Percentiles rank a stretch among this genome's conserved stretches.
Evolutionary conservation across 2,113 vertebrate species (phyloP).

Genomic region (Pan troglodytes): DNA sequence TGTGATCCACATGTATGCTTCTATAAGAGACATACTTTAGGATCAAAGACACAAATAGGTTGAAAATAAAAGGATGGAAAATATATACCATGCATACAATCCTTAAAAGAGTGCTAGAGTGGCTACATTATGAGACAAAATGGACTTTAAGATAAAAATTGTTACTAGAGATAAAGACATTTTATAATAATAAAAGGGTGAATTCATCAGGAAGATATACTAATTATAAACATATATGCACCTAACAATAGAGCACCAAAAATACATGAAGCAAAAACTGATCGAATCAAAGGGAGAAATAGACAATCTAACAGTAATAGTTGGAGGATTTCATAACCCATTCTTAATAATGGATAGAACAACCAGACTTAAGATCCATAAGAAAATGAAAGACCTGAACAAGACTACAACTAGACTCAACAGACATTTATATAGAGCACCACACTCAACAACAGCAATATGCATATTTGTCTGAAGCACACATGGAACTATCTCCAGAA

Average conservation of each 20-base stretch:
- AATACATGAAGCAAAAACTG: not conserved
- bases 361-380: not conserved
- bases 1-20: not conserved
- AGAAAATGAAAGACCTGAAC: constrained; percentile 14
- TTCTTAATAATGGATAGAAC: not conserved
- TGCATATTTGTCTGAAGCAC: not conserved
- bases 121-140: not conserved
- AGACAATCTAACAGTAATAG: not conserved
- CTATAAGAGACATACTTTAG: not conserved
- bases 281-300: not conserved
- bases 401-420: not conserved
- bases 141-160: not conserved
- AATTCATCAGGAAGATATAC: not conserved
- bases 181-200: not conserved
- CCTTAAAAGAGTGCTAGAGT: not conserved
- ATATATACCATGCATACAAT: not conserved
- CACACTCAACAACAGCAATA: not conserved
- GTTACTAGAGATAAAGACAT: not conserved
- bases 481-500: not conserved
- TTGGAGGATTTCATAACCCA: not conserved
- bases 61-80: not conserved
- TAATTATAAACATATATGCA: not conserved
- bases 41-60: not conserved
- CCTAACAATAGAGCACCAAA: not conserved
- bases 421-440: not conserved